Percentiles rank a stretch among this genome's conserved stretches.
Evolutionary conservation across 92 coral and sea anemone species (phyloP).

Genomic region (Siderastrea siderea): DNA sequence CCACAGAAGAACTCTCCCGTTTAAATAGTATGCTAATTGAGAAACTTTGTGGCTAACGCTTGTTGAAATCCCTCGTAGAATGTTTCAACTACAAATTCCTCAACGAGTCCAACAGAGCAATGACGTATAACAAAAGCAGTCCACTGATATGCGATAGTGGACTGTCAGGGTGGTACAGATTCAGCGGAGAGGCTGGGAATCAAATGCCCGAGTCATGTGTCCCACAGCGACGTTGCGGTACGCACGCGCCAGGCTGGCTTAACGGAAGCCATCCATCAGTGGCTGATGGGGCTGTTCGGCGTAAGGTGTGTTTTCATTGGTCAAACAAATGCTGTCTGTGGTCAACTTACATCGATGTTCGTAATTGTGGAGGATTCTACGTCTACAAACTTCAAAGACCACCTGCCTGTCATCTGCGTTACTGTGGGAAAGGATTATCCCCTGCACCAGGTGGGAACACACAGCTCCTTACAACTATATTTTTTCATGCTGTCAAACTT

Average conservation of each 20-base stretch:
- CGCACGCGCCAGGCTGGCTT: constrained; percentile 53
- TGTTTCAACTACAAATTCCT: background rate
- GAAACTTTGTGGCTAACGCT: too few relatives aligned
- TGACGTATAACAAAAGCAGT: background rate
- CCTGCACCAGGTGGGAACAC: background rate
- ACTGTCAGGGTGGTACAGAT: constrained; percentile 63
- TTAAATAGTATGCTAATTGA: too few relatives aligned
- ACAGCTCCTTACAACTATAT: background rate
- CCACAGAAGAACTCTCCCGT: too few relatives aligned
- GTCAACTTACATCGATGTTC: constrained; percentile 17
- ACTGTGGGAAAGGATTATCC: background rate
- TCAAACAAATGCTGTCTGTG: background rate
- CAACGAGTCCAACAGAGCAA: background rate
- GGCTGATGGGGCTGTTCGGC: constrained; percentile 25
- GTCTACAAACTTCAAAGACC: constrained; percentile 14
- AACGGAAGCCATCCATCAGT: constrained; percentile 36
- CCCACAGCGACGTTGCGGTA: constrained; percentile 4
- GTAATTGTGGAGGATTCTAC: constrained; percentile 40
- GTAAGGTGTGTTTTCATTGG: background rate
- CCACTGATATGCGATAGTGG: constrained; percentile 14
- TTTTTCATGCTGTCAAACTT: too few relatives aligned
- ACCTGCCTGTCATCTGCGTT: constrained; percentile 19
- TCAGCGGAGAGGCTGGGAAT: constrained; percentile 44
- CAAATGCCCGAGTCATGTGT: constrained; percentile 44
- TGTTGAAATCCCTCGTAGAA: background rate